These are phyloP conservation scores for Phlogophora meticulosa DNA, from an alignment of 2,888 invertebrate genomes.

Conservation along the genomic window DNA sequence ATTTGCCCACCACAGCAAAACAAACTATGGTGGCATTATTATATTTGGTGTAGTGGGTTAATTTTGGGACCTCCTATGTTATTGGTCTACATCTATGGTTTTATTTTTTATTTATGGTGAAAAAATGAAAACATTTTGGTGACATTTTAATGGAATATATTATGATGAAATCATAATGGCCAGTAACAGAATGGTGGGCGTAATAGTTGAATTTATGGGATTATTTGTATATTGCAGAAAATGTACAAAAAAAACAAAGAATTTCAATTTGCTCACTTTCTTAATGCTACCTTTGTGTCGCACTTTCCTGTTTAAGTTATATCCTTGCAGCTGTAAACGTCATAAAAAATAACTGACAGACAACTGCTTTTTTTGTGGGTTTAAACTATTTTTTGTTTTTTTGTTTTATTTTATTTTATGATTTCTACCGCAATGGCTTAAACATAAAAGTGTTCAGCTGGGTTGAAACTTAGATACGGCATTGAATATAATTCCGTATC, in stretches of 20 bases:
- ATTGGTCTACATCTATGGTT: constrained; percentile 76
- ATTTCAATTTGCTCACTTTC: constrained; percentile 61
- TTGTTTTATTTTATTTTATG: constrained; percentile 13
- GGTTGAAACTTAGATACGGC: constrained; percentile 27
- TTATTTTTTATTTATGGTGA: constrained; percentile 56
- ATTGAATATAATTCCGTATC: constrained; percentile 46
- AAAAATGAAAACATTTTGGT: constrained; percentile 39
- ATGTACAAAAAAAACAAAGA: constrained; percentile 50
- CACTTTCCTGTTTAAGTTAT: constrained; percentile 56
- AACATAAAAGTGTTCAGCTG: constrained; percentile 45
- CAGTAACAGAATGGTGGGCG: constrained; percentile 71
- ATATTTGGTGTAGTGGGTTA: constrained; percentile 87
- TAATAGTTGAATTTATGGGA: constrained; percentile 67
- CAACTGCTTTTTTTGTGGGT: constrained; percentile 20
- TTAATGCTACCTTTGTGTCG: constrained; percentile 64
- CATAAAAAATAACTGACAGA: constrained; percentile 19
- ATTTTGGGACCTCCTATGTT: constrained; percentile 78
- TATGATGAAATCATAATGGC: constrained; percentile 66
- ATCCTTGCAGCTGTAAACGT: constrained; percentile 7
- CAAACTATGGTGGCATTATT: constrained; percentile 66
- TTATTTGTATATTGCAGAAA: constrained; percentile 51
- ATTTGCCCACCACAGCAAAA: constrained; percentile 60
- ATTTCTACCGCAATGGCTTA: constrained; percentile 21
- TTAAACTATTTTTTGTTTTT: background rate
- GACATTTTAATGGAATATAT: constrained; percentile 49